Evolutionary conservation across 2,113 vertebrate genomes (phyloP).

Genomic region (Condylura cristata): DNA sequence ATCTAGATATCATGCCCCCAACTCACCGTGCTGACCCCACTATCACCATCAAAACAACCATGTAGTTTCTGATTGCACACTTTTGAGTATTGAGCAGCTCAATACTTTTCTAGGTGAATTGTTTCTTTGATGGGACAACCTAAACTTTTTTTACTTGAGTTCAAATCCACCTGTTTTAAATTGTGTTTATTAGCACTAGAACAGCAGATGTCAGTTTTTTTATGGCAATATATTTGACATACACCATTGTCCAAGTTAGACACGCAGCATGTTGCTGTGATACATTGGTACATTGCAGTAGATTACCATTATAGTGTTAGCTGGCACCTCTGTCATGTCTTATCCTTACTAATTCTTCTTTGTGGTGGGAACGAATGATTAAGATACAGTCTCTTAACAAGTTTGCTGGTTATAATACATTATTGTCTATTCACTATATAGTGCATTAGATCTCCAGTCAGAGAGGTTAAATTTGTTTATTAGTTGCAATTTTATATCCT

Average conservation of each 20-base stretch:
- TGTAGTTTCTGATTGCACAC: neutral
- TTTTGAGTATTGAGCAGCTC: neutral
- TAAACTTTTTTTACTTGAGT: neutral
- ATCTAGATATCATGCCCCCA: neutral
- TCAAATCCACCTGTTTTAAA: slow-evolving; percentile 19
- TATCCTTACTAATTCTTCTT: neutral
- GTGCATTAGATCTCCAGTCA: neutral
- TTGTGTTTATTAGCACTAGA: slow-evolving; percentile 3
- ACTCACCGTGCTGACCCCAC: neutral
- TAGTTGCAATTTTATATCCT: neutral
- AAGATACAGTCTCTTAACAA: too few relatives aligned
- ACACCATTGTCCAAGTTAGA: neutral
- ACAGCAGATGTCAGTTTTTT: neutral
- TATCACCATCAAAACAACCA: neutral
- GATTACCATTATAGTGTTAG: neutral
- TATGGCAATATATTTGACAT: neutral
- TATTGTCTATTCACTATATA: too few relatives aligned
- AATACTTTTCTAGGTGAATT: slow-evolving; percentile 27
- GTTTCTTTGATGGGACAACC: slow-evolving; percentile 28
- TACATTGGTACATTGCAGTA: neutral
- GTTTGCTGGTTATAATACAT: too few relatives aligned
- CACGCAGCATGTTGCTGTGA: neutral
- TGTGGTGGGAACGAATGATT: neutral
- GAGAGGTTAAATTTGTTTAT: neutral
- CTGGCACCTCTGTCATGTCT: neutral